Conservation (phyloP, 1,140 invertebrate genomes). For the Diplogasteroides magnus region DNA sequence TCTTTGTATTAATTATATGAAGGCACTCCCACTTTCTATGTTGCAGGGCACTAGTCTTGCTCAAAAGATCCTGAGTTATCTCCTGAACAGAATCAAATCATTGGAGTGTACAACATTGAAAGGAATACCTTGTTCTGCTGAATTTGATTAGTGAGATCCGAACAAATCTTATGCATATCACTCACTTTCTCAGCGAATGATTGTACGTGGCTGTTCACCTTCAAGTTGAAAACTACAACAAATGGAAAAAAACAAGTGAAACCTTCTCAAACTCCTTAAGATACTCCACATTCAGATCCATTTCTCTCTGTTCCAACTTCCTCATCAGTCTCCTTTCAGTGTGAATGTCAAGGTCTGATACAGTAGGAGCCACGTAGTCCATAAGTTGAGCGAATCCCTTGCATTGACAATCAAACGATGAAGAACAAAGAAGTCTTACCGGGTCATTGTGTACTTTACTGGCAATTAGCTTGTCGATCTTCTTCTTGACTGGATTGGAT, state of each 20-base stretch:
- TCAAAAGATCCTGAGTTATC: slow-evolving; percentile 44
- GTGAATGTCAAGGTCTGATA: slow-evolving; percentile 27
- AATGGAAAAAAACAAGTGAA: background rate
- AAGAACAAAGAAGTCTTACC: slow-evolving; percentile 24
- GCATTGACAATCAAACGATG: no score
- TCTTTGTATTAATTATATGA: slow-evolving; percentile 10
- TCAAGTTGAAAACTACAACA: slow-evolving; percentile 16
- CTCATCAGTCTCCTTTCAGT: slow-evolving; percentile 40
- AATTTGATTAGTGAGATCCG: slow-evolving; percentile 44
- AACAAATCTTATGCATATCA: slow-evolving; percentile 50
- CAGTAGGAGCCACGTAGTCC: slow-evolving; percentile 33
- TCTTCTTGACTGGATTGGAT: slow-evolving; percentile 25
- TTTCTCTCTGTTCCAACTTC: slow-evolving; percentile 43
- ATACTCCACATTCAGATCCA: slow-evolving; percentile 44
- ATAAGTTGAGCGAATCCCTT: slow-evolving; percentile 42
- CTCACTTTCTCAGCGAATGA: slow-evolving; percentile 44
- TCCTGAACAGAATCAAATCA: slow-evolving; percentile 14
- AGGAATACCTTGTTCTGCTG: slow-evolving; percentile 43
- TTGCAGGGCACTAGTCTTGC: slow-evolving; percentile 45
- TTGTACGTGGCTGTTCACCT: slow-evolving; percentile 48
- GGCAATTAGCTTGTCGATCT: slow-evolving; percentile 35
- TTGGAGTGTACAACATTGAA: background rate
- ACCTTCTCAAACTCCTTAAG: slow-evolving; percentile 50
- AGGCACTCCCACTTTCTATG: slow-evolving; percentile 39
- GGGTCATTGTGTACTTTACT: slow-evolving; percentile 50